Evolutionary conservation across 2,888 invertebrate species (phyloP).

Genomic region (Drosophila silvestris): DNA sequence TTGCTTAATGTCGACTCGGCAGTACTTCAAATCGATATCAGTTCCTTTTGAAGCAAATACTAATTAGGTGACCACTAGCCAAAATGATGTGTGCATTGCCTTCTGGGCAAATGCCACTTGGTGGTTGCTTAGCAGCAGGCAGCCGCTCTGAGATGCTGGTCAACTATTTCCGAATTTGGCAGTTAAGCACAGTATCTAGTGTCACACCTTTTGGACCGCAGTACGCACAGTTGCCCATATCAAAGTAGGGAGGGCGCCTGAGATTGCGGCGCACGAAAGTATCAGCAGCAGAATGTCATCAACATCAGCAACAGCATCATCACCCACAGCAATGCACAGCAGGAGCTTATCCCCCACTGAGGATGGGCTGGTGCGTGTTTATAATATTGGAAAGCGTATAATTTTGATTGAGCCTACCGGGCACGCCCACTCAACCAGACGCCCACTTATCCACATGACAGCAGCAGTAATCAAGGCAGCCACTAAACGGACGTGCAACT

Average conservation of each 20-base stretch:
- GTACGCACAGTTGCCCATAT: slow-evolving; percentile 39
- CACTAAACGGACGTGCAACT: slow-evolving; percentile 62
- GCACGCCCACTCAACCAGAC: slow-evolving; percentile 43
- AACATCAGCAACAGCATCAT: slow-evolving; percentile 5
- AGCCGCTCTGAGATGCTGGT: slow-evolving; percentile 26
- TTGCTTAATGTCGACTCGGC: background rate
- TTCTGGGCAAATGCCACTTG: slow-evolving; percentile 53
- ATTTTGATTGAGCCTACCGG: slow-evolving; percentile 61
- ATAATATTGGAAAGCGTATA: slow-evolving; percentile 72
- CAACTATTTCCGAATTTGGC: slow-evolving; percentile 54
- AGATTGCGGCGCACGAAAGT: slow-evolving; percentile 53
- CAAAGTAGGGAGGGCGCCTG: slow-evolving; percentile 52
- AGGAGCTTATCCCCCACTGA: slow-evolving; percentile 15
- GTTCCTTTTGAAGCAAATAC: background rate
- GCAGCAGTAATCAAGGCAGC: slow-evolving; percentile 47
- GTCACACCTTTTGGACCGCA: slow-evolving; percentile 33
- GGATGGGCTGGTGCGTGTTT: slow-evolving; percentile 38
- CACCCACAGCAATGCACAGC: slow-evolving; percentile 12
- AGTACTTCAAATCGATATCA: background rate
- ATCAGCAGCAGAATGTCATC: slow-evolving; percentile 73
- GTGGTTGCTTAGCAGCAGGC: slow-evolving; percentile 23
- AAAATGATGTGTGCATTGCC: slow-evolving; percentile 7
- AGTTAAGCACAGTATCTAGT: slow-evolving; percentile 68
- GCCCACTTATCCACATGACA: slow-evolving; percentile 3
- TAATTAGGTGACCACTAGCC: slow-evolving; percentile 26